Evolutionary conservation across 1,140 invertebrate species (phyloP), one percentile per base, ranked within the genome.

Genomic region (Drosophila micromelanica): DNA sequence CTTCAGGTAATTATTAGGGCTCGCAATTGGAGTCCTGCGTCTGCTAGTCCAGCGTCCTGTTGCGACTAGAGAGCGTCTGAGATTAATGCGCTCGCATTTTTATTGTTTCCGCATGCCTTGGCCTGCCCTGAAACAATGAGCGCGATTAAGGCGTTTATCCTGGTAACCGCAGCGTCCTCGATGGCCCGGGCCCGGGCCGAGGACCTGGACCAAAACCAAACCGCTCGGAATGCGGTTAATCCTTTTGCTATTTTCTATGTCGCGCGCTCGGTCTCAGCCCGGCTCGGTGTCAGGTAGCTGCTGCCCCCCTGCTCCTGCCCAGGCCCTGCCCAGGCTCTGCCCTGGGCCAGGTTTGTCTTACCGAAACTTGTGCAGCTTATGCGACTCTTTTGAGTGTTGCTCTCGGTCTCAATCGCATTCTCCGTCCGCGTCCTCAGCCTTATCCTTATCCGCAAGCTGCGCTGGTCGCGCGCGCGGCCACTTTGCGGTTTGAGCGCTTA

Each of bases 401-500:
- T 32, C 23, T n/a, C 30, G 3, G 9, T 40, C 11, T 65, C 56
- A 5, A 17, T 11, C 15, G 8, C 32, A 30, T 62, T 68, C 54
- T 63, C 15, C 15, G 38, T 54, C 38, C 52, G 5, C 27, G 38
- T 48, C 42, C 46, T 76, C 45, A 30, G 52, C 23, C 11, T 35
- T 32, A 38, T 12, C 67, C 54, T 68, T 51, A 51, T 32, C 48
- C 13, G 15, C 15, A 38, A 38, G 64, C 78, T 49, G 56, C 45
- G 42, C 27, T 59, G 35, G 65, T 70, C 73, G 82, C 68, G 76
- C 79, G 74, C 82, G 67, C 62, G 65, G 55, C 65, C 84, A 89
- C 84, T 89, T 89, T 89, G 84, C 84, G 84, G 84, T 89, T 76
- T 84, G 49, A 84, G 84, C 79, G 84, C 84, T 89, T 89, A 89